Percentiles rank a stretch among this genome's conserved stretches.
Conservation (phyloP, 2,888 invertebrate genomes). For the Molanna angustata region DNA sequence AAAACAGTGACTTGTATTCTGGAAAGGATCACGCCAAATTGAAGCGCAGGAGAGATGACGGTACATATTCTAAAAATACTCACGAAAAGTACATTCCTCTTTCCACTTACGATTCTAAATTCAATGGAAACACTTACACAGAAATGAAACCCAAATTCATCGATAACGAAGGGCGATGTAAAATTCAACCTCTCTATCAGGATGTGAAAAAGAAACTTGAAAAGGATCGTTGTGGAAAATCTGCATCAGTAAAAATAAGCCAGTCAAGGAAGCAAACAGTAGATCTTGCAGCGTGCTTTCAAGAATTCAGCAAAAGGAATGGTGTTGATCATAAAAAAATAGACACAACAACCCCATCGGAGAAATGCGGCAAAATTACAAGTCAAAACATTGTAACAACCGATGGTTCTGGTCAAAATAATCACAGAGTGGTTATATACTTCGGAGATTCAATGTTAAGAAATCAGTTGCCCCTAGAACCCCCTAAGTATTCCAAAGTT, state of each 20-base stretch:
- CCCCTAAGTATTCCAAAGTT: conserved; percentile 20
- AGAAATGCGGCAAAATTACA: conserved; percentile 34
- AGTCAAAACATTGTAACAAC: conserved; percentile 13
- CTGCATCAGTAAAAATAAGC: conserved; percentile 37
- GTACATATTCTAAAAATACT: conserved; percentile 40
- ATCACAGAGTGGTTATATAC: conserved; percentile 70
- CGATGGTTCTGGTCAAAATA: conserved; percentile 45
- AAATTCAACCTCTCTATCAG: conserved; percentile 45
- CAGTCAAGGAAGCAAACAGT: conserved; percentile 46
- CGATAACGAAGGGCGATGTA: conserved; percentile 41
- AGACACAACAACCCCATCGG: conserved; percentile 35
- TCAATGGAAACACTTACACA: conserved; percentile 46
- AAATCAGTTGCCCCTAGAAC: conserved; percentile 40
- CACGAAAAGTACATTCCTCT: conserved; percentile 53
- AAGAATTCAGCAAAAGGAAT: conserved; percentile 40
- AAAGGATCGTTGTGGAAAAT: conserved; percentile 43
- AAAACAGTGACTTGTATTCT: conserved; percentile 43
- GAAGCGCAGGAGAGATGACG: conserved; percentile 47
- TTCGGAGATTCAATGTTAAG: conserved; percentile 65
- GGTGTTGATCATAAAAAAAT: conserved; percentile 24
- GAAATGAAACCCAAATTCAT: conserved; percentile 45
- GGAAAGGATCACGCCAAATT: conserved; percentile 42
- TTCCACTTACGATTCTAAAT: conserved; percentile 37
- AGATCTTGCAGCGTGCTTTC: conserved; percentile 46
- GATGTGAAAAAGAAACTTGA: conserved; percentile 42